Evolutionary conservation across 2,797 vertebrate genomes (phyloP), one percentile per base, ranked within the genome.

Genomic region (Macrochelys suwanniensis): DNA sequence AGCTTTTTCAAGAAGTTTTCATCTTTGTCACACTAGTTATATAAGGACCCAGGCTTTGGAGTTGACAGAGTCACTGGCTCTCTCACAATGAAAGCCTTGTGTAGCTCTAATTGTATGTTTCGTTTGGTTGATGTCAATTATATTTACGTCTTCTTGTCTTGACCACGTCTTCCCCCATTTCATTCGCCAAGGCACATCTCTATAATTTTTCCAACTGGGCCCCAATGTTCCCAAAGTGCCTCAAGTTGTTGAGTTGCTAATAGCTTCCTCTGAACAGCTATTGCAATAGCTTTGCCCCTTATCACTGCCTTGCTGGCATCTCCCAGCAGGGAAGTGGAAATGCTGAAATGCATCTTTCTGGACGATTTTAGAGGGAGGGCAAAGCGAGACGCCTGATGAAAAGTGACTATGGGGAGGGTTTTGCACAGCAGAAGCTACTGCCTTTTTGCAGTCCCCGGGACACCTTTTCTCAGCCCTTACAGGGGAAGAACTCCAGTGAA

Each of bases 61-160:
- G 94, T 95, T 93, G 93, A 90, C 89, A 59, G 56, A 95, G 96
- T 97, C 93, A 96, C 82, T 92, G 83, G 45, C 56, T 96, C 90
- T 94, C 89, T 95, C 92, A 47, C 92, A 95, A 96, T 93, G 86
- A 95, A 93, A 96, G 89, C 91, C 87, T 95, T 95, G 81, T 96
- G 94, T 92, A 93, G 57, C 85, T 94, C 81, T 95, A 96, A 97
- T 96, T 96, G 94, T 94, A 93, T 89, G 91, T 94, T 96, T 93
- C 94, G 81, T 91, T 97, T 97, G 96, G 92, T 97, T 97, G 95
- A 95, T 93, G 84, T 83, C 88, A 89, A 91, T 97, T 93, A 65
- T 81, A 92, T 89, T 92, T 92, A 88, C 83, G 83, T 90, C 88
- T 57, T 94, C 87, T 95, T 80, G 91, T 79, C 92, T 86, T 82